These are phyloP conservation scores for Agrochola lychnidis DNA, from an alignment of 2,888 invertebrate genomes.

Conservation along the genomic window DNA sequence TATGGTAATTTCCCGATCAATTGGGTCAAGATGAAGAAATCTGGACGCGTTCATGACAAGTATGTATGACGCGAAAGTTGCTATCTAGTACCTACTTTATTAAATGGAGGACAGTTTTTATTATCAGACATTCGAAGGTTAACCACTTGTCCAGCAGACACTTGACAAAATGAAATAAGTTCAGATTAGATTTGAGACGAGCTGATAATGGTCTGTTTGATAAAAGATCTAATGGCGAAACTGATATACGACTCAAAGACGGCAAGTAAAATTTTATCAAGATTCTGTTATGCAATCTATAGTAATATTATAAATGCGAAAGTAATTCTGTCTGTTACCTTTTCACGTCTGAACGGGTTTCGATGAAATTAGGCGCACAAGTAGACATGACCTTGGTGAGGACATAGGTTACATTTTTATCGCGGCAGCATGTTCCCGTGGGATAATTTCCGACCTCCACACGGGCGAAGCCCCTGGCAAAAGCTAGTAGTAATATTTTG, in stretches of 20 bases:
- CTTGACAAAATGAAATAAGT: conserved; percentile 37
- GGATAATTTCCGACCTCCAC: background rate
- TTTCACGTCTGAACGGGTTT: background rate
- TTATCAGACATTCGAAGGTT: conserved; percentile 60
- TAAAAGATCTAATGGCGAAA: conserved; percentile 37
- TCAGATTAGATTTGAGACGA: conserved; percentile 52
- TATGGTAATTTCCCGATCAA: background rate
- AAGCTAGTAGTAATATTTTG: background rate
- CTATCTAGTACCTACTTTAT: background rate
- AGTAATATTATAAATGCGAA: background rate
- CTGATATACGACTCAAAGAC: conserved; percentile 5
- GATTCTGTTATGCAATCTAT: conserved; percentile 11
- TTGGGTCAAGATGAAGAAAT: conserved; percentile 32
- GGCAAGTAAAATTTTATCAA: background rate
- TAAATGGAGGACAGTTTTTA: conserved; percentile 15
- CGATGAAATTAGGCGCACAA: background rate
- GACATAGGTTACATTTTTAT: background rate
- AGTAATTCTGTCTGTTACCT: background rate
- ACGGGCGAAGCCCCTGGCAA: background rate
- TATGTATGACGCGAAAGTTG: conserved; percentile 16
- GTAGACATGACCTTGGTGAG: background rate
- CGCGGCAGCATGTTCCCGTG: no score
- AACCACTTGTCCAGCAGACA: conserved; percentile 41
- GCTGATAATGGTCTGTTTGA: conserved; percentile 44
- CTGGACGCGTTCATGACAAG: background rate